A percentile compares a stretch with the other conserved stretches of the same genome.
These are phyloP conservation scores for Cygnus olor DNA, from an alignment of 2,797 vertebrate genomes.

Conservation along the genomic window DNA sequence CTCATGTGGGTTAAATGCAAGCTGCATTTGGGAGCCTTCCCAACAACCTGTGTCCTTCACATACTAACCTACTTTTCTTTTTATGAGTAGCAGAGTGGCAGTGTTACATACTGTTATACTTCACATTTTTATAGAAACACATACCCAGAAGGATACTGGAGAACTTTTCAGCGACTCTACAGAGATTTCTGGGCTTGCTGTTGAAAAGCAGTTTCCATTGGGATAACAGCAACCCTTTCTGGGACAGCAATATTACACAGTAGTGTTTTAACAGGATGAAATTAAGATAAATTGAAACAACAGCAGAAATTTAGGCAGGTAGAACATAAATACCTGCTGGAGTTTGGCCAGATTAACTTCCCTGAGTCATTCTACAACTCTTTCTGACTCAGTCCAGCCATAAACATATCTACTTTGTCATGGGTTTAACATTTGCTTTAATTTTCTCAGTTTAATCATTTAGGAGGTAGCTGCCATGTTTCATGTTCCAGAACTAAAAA, in stretches of 20 bases:
- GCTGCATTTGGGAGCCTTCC: not conserved
- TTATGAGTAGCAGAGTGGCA: not conserved
- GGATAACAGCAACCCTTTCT: not conserved
- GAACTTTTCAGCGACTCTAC: not conserved
- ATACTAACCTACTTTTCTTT: not conserved
- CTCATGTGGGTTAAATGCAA: not conserved
- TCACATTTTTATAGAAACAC: not conserved
- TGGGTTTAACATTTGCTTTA: not conserved
- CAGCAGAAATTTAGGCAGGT: not conserved
- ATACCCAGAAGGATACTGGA: not conserved
- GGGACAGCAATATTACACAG: not conserved
- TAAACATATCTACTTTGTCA: not conserved
- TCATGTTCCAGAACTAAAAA: not conserved
- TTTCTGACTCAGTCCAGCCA: not conserved
- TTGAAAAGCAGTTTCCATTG: slow-evolving; percentile 14
- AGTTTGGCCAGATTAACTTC: slow-evolving; percentile 4
- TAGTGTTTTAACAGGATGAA: slow-evolving; percentile 8
- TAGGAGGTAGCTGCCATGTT: not conserved
- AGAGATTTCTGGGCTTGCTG: not conserved
- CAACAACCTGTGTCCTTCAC: not conserved
- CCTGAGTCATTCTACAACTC: not conserved
- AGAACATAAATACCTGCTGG: not conserved
- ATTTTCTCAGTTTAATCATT: not conserved
- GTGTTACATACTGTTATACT: not conserved
- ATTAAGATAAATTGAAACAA: slow-evolving; percentile 29